Percentiles rank a stretch among this genome's conserved stretches.
These are phyloP conservation scores for Plestiodon gilberti DNA, from an alignment of 2,113 vertebrate species.

Conservation along the genomic window DNA sequence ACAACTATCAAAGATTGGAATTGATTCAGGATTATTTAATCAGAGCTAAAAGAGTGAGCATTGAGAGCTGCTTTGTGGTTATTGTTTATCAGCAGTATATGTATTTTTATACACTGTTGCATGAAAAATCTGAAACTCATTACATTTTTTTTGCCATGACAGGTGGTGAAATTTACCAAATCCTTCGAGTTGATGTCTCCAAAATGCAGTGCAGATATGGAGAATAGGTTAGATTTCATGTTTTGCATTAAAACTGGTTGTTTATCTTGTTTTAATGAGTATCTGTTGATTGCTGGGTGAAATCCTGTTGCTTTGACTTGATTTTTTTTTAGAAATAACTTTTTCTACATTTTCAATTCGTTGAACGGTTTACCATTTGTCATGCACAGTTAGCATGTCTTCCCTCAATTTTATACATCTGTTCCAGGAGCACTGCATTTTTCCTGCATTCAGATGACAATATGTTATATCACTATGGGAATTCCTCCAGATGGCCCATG, in stretches of 20 bases:
- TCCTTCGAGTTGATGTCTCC: constrained; percentile 98
- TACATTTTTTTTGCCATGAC: constrained; percentile 48
- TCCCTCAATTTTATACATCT: background rate
- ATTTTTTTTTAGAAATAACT: background rate
- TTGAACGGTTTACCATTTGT: background rate
- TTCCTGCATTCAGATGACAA: background rate
- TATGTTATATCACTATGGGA: background rate
- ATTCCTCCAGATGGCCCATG: background rate
- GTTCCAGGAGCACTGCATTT: background rate
- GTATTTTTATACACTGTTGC: constrained; percentile 7
- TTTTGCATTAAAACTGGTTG: background rate
- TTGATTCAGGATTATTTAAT: background rate
- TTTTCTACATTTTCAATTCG: background rate
- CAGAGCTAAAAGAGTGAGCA: background rate
- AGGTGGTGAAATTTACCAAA: constrained; percentile 99
- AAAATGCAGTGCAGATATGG: constrained; percentile 95
- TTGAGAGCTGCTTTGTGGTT: background rate
- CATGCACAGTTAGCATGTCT: background rate
- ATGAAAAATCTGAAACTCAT: constrained; percentile 37
- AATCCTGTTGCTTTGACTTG: background rate
- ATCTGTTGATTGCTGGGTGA: background rate
- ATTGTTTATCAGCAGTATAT: background rate
- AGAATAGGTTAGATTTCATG: constrained; percentile 85
- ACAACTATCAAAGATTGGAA: background rate
- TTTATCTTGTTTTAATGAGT: background rate